Base-by-base conservation (phyloP, 2,113 vertebrate species). In the Irena cyanogastra region DNA sequence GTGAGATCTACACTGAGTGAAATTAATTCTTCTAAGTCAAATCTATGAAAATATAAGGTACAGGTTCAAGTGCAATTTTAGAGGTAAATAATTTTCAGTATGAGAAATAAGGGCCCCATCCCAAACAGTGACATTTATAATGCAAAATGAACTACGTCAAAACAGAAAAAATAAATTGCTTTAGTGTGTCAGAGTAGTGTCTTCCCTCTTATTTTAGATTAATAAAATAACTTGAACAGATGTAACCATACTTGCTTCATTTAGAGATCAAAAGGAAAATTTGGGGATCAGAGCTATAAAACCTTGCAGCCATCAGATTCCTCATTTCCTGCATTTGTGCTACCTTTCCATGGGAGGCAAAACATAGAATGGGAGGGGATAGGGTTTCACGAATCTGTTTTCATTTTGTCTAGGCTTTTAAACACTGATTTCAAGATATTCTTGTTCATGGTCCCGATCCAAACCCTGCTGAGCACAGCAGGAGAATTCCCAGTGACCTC, bases 341-440 rank as follows among this genome's bases (percentile, higher is more conserved):
- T 87, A 90, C 83, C 70, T 93, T 94, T 88, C 61, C 13, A n/a
- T 68, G 54, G 79, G 83, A 93, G 44, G 70, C 24, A 68, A 90
- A 88, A 50, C 21, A 57, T 1, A 74, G 45, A 68, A 49, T 10
- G 9, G 31, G 23, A 41, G 39, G 26, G 12, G 13, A 14, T 64
- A 44, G 7, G 4, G n/a, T 87, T 84, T 89, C 56, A 89, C n/a
- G 82, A 81, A 60, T 70, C 42, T 94, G 64, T 14, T 78, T 94
- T 89, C 33, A 35, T 79, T 94, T 95, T 94, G 42, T 85, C 57
- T 87, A n/a, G 35, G 52, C 30, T 70, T 82, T 91, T 71, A 82
- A 92, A 95, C 31, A 42, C 12, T 44, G 68, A 74, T 95, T 95
- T 95, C 77, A 94, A 91, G 74, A 91, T 64, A 87, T 68, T 79